These are phyloP conservation scores for Drosophila varians DNA, from an alignment of 1,140 invertebrate species.

Conservation along the genomic window DNA sequence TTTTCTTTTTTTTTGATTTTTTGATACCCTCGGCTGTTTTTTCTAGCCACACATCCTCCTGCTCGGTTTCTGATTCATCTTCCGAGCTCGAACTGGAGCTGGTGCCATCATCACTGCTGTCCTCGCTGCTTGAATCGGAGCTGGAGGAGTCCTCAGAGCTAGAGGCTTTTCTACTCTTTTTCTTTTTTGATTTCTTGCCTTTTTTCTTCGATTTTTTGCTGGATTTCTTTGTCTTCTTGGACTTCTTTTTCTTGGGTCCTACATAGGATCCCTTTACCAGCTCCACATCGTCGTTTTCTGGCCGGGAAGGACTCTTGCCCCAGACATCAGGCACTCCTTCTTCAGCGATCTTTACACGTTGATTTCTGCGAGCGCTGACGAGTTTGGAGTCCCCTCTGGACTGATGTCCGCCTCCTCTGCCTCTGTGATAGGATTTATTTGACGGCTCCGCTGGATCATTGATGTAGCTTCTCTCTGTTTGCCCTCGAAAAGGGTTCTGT, in stretches of 20 bases:
- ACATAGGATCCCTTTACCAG: slow-evolving; percentile 84
- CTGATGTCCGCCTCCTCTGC: slow-evolving; percentile 26
- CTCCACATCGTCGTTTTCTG: slow-evolving; percentile 80
- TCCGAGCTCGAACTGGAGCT: slow-evolving; percentile 42
- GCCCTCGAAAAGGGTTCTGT: slow-evolving; percentile 66
- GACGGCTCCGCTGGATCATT: slow-evolving; percentile 58
- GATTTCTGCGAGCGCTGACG: slow-evolving; percentile 87
- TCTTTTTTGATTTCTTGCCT: slow-evolving; percentile 84
- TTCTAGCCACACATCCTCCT: slow-evolving; percentile 68
- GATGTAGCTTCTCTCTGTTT: slow-evolving; percentile 56
- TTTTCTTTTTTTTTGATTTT: slow-evolving; percentile 83
- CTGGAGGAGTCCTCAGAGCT: slow-evolving; percentile 60
- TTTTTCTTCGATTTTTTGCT: slow-evolving; percentile 86
- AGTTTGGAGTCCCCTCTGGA: slow-evolving; percentile 81
- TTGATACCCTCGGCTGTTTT: slow-evolving; percentile 76
- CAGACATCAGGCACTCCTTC: slow-evolving; percentile 88
- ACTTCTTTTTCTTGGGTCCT: slow-evolving; percentile 84
- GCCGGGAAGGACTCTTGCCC: slow-evolving; percentile 88
- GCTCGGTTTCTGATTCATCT: slow-evolving; percentile 31
- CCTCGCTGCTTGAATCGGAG: slow-evolving; percentile 31
- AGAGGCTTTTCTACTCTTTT: slow-evolving; percentile 77
- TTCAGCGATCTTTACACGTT: slow-evolving; percentile 89
- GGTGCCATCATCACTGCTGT: slow-evolving; percentile 44
- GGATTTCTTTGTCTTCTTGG: slow-evolving; percentile 85
- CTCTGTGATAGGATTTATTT: slow-evolving; percentile 21